Conservation (phyloP, 2,113 vertebrate genomes). For the Pheucticus melanocephalus region DNA sequence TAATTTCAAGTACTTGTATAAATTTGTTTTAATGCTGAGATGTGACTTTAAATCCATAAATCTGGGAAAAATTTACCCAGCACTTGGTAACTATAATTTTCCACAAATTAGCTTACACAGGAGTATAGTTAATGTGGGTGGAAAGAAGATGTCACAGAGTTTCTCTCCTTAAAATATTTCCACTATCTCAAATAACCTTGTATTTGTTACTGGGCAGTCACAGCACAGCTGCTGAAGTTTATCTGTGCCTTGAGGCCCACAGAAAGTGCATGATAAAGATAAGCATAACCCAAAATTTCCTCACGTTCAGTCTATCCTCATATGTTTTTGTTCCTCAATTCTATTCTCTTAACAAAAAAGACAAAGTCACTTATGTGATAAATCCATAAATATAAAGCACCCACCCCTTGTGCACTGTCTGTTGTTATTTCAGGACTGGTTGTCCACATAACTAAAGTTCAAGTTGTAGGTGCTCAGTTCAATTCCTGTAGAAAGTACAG, state of each 20-base stretch:
- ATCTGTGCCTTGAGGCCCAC: neutral
- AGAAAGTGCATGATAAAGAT: neutral
- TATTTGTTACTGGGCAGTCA: neutral
- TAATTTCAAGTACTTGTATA: neutral
- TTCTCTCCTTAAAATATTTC: neutral
- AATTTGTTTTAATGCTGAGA: neutral
- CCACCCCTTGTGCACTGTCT: fast-evolving
- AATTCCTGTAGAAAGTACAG: neutral
- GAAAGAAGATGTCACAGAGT: neutral
- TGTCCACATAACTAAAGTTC: neutral
- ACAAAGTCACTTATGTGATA: neutral
- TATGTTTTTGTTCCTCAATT: neutral
- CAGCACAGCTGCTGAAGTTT: neutral
- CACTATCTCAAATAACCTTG: neutral
- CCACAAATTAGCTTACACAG: neutral
- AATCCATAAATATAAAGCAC: neutral
- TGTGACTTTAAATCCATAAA: neutral
- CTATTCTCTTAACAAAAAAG: neutral
- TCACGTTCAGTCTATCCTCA: neutral
- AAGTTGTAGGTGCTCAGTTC: neutral
- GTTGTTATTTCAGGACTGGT: neutral
- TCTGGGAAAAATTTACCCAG: neutral
- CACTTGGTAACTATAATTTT: neutral
- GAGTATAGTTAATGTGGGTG: neutral
- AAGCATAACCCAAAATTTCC: neutral